Percentiles rank a stretch among this genome's conserved stretches.
These are phyloP conservation scores for Lasioglossum oenotherae DNA, from an alignment of 2,888 invertebrate species.

Conservation along the genomic window DNA sequence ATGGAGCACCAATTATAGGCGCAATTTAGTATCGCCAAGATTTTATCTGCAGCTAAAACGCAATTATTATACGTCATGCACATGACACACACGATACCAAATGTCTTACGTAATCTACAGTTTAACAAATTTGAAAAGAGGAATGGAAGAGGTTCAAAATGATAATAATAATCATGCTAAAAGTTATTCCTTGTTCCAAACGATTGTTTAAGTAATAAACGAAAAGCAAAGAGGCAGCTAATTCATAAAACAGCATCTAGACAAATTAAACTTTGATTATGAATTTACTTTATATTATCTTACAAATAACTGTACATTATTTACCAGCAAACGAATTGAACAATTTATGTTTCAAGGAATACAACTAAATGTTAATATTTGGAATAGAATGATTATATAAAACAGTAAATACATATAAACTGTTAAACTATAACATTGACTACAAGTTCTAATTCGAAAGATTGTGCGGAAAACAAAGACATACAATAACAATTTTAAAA, in stretches of 20 bases:
- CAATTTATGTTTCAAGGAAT: not conserved
- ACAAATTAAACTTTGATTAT: not conserved
- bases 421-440: not conserved
- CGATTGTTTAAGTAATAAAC: not conserved
- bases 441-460: not conserved
- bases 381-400: not conserved
- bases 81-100: not conserved
- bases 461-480: not conserved
- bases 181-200: not conserved
- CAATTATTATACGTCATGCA: constrained; percentile 13
- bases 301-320: not conserved
- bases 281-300: not conserved
- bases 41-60: constrained; percentile 11
- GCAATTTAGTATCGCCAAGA: not conserved
- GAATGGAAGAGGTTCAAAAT: not conserved
- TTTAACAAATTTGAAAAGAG: not conserved
- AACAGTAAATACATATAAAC: not conserved
- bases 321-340: not conserved
- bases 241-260: not conserved
- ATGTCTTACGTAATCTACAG: constrained; percentile 7
- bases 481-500: not conserved
- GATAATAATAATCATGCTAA: not conserved
- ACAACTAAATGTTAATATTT: not conserved
- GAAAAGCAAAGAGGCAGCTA: not conserved
- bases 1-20: not conserved